A percentile compares a stretch with the other conserved stretches of the same genome.
Conservation (phyloP, 1,140 invertebrate genomes). For the Ceratina australensis region DNA sequence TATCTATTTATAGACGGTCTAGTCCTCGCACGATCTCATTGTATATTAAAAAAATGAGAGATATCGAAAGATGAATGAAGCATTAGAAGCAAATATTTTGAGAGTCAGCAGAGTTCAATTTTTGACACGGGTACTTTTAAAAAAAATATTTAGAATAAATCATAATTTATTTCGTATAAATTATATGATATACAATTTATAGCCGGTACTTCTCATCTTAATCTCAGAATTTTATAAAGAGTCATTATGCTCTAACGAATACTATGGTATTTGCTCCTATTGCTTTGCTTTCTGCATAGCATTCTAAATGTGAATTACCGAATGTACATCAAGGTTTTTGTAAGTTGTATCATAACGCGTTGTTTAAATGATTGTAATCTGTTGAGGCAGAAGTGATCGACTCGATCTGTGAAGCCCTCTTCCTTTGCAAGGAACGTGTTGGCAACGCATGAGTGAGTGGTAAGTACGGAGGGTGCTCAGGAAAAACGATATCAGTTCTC, state of each 20-base stretch:
- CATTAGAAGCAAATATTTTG: background rate
- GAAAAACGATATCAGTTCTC: constrained; percentile 64
- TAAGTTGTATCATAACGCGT: background rate
- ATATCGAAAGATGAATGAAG: background rate
- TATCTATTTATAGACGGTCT: background rate
- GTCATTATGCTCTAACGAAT: too few species aligned
- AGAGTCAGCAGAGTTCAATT: background rate
- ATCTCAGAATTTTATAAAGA: too few species aligned
- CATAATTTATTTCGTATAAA: too few species aligned
- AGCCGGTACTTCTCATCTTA: too few species aligned
- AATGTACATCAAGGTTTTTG: background rate
- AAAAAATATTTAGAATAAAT: too few species aligned
- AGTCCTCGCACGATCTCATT: too few species aligned
- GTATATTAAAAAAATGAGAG: background rate
- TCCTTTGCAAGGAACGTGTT: constrained; percentile 76
- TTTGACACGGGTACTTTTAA: background rate
- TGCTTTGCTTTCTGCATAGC: background rate
- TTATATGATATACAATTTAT: too few species aligned
- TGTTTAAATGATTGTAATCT: background rate
- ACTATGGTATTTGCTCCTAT: constrained; percentile 8
- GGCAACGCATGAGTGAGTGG: constrained; percentile 77
- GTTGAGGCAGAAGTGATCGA: constrained; percentile 49
- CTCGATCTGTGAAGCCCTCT: constrained; percentile 64
- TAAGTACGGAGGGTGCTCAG: constrained; percentile 76
- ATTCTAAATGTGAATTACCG: too few species aligned